Percentiles rank a stretch among this genome's conserved stretches.
Evolutionary conservation across 2,797 vertebrate species (phyloP).

Genomic region (Brachymystax lenok): DNA sequence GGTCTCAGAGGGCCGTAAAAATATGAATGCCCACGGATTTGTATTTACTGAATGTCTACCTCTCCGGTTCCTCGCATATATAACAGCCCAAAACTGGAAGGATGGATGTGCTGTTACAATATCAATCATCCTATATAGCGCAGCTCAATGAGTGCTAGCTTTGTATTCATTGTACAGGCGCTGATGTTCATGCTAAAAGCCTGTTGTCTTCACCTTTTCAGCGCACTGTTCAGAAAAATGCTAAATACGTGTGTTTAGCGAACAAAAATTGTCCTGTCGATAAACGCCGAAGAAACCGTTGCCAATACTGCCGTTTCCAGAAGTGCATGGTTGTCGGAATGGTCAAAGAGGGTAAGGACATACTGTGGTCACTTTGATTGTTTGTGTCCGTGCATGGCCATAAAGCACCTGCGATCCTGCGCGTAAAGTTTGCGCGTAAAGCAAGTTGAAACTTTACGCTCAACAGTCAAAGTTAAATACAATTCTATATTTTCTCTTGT

Average conservation of each 20-base stretch:
- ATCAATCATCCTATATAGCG: slow-evolving; percentile 65
- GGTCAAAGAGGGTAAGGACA: slow-evolving; percentile 94
- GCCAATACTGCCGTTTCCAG: slow-evolving; percentile 98
- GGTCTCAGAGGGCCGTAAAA: slow-evolving; percentile 81
- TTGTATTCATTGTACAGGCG: slow-evolving; percentile 27
- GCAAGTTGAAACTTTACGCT: slow-evolving; percentile 17
- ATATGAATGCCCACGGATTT: slow-evolving; percentile 83
- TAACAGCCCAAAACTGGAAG: slow-evolving; percentile 72
- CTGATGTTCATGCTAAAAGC: slow-evolving; percentile 34
- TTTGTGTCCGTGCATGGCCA: not conserved
- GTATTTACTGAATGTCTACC: slow-evolving; percentile 79
- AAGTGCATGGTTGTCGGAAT: slow-evolving; percentile 98
- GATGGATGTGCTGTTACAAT: slow-evolving; percentile 71
- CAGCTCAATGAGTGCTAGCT: slow-evolving; percentile 1
- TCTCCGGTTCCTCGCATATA: slow-evolving; percentile 74
- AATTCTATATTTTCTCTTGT: slow-evolving; percentile 1
- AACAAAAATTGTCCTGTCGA: slow-evolving; percentile 99
- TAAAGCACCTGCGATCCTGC: not conserved
- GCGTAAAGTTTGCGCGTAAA: not conserved
- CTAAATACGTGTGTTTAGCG: slow-evolving; percentile 97
- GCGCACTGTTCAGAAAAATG: slow-evolving; percentile 99
- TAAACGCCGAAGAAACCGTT: slow-evolving; percentile 95
- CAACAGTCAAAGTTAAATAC: not conserved
- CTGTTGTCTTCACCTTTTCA: slow-evolving; percentile 64
- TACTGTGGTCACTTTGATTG: not conserved